phyloP scores from a whole-genome alignment of 2,888 invertebrate species.

The Melolontha melolontha region DNA sequence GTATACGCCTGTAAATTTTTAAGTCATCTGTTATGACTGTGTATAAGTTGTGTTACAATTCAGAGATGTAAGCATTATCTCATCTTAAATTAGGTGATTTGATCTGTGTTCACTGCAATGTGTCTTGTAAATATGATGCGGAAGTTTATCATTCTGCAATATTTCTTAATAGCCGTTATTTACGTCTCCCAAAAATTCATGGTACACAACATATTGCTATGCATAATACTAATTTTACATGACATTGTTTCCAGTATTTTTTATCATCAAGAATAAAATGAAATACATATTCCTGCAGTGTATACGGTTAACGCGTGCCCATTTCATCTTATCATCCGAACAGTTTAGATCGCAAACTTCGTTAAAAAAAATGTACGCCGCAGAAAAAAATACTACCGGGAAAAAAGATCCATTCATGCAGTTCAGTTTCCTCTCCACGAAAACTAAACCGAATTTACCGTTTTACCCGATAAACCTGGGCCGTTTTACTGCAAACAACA shows the following conservation, averaged over 20 bases:
- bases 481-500: slow-evolving; percentile 40
- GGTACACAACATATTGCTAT: too few relatives aligned
- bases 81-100: too few relatives aligned
- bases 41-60: too few relatives aligned
- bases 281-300: not conserved
- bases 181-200: too few relatives aligned
- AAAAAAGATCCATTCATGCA: slow-evolving; percentile 16
- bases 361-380: slow-evolving; percentile 3
- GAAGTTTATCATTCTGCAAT: too few relatives aligned
- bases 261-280: not conserved
- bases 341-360: slow-evolving; percentile 20
- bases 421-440: not conserved
- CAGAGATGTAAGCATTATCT: too few relatives aligned
- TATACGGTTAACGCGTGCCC: not conserved
- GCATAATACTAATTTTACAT: too few relatives aligned
- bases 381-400: slow-evolving; percentile 18
- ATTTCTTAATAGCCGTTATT: too few relatives aligned
- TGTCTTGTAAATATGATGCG: too few relatives aligned
- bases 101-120: too few relatives aligned
- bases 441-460: slow-evolving; percentile 22
- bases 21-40: too few relatives aligned
- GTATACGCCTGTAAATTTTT: too few relatives aligned
- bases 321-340: slow-evolving; percentile 3
- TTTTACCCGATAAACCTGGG: slow-evolving; percentile 27
- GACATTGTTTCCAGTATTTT: not conserved